Conservation (phyloP, 2,888 invertebrate species). For the Trissonchulus latispiculum region DNA sequence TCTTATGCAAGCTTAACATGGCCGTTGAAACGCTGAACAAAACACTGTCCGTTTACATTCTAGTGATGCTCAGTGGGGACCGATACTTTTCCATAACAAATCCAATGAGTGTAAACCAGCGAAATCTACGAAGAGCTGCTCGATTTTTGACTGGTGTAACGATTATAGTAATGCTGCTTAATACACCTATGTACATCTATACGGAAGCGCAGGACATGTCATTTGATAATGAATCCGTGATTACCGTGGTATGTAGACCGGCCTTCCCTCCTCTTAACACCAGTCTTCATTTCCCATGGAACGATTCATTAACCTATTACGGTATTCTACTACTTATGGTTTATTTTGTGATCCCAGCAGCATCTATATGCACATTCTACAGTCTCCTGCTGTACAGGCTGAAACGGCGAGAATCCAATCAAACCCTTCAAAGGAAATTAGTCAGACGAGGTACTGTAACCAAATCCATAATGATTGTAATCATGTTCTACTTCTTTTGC, state of each 20-base stretch:
- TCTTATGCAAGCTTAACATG: constrained; percentile 18
- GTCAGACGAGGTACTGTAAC: constrained; percentile 13
- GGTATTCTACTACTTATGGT: neutral
- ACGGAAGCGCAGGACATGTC: neutral
- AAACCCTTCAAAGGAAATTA: neutral
- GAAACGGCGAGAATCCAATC: neutral
- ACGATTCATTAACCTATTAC: constrained; percentile 12
- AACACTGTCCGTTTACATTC: constrained; percentile 22
- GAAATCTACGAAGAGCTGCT: neutral
- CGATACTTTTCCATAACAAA: constrained; percentile 23
- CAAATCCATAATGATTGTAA: constrained; percentile 13
- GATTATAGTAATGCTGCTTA: neutral
- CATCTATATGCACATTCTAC: constrained; percentile 19
- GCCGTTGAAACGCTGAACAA: constrained; percentile 23
- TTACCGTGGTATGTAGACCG: constrained; percentile 4
- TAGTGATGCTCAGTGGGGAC: constrained; percentile 23
- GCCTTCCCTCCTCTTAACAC: constrained; percentile 7
- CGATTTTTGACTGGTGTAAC: neutral
- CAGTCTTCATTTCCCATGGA: neutral
- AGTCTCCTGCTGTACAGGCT: constrained; percentile 4
- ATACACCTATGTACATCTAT: constrained; percentile 21
- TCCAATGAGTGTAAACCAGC: constrained; percentile 16
- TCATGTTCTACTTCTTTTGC: constrained; percentile 23
- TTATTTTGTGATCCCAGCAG: constrained; percentile 19
- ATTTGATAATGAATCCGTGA: neutral